Evolutionary conservation across 2,797 vertebrate species (phyloP), one percentile per base, ranked within the genome.

Genomic region (Centroberyx gerrardi): DNA sequence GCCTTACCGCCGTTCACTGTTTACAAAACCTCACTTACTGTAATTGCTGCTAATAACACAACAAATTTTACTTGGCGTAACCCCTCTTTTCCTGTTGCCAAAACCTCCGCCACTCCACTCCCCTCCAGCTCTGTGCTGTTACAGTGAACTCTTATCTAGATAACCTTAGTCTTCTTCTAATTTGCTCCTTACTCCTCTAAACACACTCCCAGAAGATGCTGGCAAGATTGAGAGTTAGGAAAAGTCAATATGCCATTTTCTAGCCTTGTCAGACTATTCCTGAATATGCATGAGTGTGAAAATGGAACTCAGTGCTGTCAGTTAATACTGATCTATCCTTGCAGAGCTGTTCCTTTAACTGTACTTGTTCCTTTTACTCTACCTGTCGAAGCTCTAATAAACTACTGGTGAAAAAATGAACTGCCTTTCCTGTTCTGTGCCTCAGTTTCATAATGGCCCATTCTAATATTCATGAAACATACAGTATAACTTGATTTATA

Each of bases 1-100:
- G 90, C 90, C 90, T 91, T 93, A 88, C 80, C 74, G 67, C 82
- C 15, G 13, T 51, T 86, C 52, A 83, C 82, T 63, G 83, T 92
- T 92, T 87, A 90, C 88, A 87, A 75, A 76, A 87, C 84, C 78
- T 83, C 68, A 85, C 72, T 76, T 71, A 83, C 76, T 81, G 62
- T 76, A 74, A 87, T 79, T 69, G 84, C 90, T 86, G 78, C 84
- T 82, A 58, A 63, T 75, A 76, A 74, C 78, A 76, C 58, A 78
- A 61, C 51, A 38, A 3, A 31, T 14, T 3, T 28, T 67, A 36
- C 27, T 17, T 22, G 46, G 2, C 49, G 3, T 7, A 62, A 17
- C 66, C 29, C 22, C 2, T 62, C 54, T 18, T 65, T 66, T 62
- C 40, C 80, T 63, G 71, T 74, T 66, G 36, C 46, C 1, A 62